phyloP scores from a whole-genome alignment of 2,113 vertebrate species.

The Brachirus orientalis region DNA sequence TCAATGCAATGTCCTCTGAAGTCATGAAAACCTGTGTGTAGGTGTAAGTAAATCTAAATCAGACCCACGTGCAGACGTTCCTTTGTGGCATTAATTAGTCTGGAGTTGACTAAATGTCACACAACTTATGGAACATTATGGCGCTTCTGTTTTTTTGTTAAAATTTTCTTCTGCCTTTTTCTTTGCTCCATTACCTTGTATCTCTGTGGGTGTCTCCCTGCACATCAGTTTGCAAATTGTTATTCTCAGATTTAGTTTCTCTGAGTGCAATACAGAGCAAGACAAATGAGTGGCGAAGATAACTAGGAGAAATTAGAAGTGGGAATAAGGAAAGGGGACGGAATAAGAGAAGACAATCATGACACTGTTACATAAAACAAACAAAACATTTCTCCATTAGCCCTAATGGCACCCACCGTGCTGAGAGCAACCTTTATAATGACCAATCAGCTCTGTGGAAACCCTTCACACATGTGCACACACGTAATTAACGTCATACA shows the following conservation, averaged over 20 bases:
- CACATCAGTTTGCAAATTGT: constrained; percentile 37
- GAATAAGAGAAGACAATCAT: background rate
- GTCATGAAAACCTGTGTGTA: background rate
- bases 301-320: background rate
- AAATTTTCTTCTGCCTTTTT: constrained; percentile 1
- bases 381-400: background rate
- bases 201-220: constrained; percentile 16
- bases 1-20: too few relatives aligned
- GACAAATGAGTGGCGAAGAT: background rate
- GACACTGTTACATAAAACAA: constrained; percentile 7
- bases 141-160: constrained; percentile 23
- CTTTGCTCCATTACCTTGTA: constrained; percentile 27
- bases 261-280: constrained; percentile 5
- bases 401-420: constrained; percentile 6
- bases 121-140: constrained; percentile 38
- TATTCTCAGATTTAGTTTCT: constrained; percentile 18
- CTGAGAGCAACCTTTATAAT: constrained; percentile 17
- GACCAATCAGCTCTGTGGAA: constrained; percentile 17
- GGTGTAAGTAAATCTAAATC: constrained; percentile 8
- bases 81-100: constrained; percentile 25
- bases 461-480: constrained; percentile 1
- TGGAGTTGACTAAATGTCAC: constrained; percentile 27
- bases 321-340: background rate
- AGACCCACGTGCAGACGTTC: background rate
- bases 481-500: constrained; percentile 20